These are phyloP conservation scores for Poeciliopsis infans DNA, from an alignment of 2,797 vertebrate species.

Conservation along the genomic window DNA sequence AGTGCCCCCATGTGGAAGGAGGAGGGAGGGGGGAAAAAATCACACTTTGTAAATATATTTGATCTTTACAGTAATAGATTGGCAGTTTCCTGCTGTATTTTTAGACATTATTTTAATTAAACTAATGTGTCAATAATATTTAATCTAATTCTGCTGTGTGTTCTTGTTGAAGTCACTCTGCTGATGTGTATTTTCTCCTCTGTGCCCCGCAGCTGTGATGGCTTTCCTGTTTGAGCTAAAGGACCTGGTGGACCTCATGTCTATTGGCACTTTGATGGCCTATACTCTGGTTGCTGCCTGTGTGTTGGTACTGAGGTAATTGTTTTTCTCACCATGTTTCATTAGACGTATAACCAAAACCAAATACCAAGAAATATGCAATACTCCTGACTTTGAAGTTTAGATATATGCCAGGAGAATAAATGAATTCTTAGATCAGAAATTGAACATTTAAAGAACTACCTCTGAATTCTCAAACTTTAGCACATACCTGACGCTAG, in stretches of 20 bases:
- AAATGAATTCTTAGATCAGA: neutral
- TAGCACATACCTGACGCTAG: neutral
- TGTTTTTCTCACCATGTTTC: neutral
- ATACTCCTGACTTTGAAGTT: neutral
- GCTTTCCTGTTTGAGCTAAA: slow-evolving; percentile 96
- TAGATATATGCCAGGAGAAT: neutral
- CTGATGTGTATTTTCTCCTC: slow-evolving; percentile 9
- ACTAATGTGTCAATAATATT: neutral
- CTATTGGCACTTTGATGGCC: slow-evolving; percentile 94
- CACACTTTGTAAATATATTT: slow-evolving; percentile 1
- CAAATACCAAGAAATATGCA: neutral
- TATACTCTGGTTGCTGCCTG: slow-evolving; percentile 97
- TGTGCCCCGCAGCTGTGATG: slow-evolving; percentile 87
- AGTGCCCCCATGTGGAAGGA: slow-evolving; percentile 51
- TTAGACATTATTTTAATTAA: neutral
- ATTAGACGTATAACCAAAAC: neutral
- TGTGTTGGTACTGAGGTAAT: slow-evolving; percentile 92
- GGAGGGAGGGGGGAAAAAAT: slow-evolving; percentile 30
- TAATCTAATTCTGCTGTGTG: neutral
- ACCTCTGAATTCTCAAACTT: neutral
- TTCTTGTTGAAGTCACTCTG: neutral
- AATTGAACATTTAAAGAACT: neutral
- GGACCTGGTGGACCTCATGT: slow-evolving; percentile 97
- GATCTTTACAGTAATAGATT: neutral
- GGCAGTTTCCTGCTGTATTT: neutral